Evolutionary conservation across 2,113 vertebrate species (phyloP), one percentile per base, ranked within the genome.

Genomic region (Tyrannus savana): DNA sequence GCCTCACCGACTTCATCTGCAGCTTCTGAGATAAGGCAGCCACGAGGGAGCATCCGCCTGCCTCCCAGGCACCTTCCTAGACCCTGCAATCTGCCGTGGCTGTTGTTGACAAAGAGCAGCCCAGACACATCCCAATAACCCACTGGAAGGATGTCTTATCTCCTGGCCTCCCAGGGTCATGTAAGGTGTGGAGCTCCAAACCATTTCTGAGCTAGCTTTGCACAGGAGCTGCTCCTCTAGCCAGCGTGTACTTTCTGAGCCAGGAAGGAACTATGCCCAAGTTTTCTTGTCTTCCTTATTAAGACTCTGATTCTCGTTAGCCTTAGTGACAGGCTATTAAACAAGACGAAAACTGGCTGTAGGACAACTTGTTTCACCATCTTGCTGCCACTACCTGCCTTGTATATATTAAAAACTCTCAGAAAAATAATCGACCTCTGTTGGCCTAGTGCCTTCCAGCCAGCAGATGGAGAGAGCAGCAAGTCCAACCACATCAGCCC

Each of bases 381-480:
- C 92, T 24, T 55, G 66, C 56, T 94, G 93, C 63, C 59, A 30
- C 47, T 31, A 91, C 41, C 60, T 55, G 55, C 63, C 63, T 80
- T 2, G 0, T 21, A 63, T 35, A 53, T 52, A 33, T 9, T 59
- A 86, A 91, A 91, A 93, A 60, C 71, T 82, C 82, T 44, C 2
- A 3, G 62, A 47, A 85, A 78, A 90, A 66, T 14, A 37, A 69
- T 30, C 1, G 2, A 72, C 75, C 84, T 52, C 53, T 33, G 30
- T 5, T 42, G 67, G 76, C 30, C 74, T 55, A 17, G 37, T 63
- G 56, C 59, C 71, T 90, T 78, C 74, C 94, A 87, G 63, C 69
- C 79, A 90, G 21, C 90, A 96, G 87, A 93, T 76, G 87, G 90
- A 87, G 90, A 84, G 62, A 86, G 68, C 80, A 80, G 80, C 84